Conservation (phyloP, 2,888 invertebrate genomes). For the Schrankia costaestrigalis region DNA sequence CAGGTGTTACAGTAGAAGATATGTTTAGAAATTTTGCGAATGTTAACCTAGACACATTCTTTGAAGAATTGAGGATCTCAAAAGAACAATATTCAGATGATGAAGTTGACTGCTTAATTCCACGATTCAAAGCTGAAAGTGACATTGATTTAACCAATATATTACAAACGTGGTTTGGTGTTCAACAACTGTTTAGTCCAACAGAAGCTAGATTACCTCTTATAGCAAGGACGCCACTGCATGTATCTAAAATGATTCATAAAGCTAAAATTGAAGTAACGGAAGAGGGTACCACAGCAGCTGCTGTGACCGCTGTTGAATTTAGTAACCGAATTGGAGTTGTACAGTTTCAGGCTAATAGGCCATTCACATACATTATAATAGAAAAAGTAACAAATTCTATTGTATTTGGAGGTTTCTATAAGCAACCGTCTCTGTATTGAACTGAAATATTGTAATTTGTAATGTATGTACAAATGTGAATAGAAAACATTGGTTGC, state of each 20-base stretch:
- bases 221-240: slow-evolving; percentile 74
- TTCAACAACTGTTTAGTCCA: slow-evolving; percentile 82
- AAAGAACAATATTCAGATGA: slow-evolving; percentile 79
- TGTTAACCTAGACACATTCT: slow-evolving; percentile 69
- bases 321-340: slow-evolving; percentile 77
- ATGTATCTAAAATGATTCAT: slow-evolving; percentile 83
- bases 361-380: slow-evolving; percentile 85
- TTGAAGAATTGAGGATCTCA: slow-evolving; percentile 71
- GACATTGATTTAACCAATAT: slow-evolving; percentile 78
- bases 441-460: too few species aligned
- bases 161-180: slow-evolving; percentile 57
- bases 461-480: slow-evolving; percentile 2
- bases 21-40: slow-evolving; percentile 76
- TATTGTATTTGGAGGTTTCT: slow-evolving; percentile 69
- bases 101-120: slow-evolving; percentile 83
- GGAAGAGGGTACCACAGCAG: slow-evolving; percentile 86
- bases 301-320: slow-evolving; percentile 78
- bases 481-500: slow-evolving; percentile 3
- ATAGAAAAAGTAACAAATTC: slow-evolving; percentile 81
- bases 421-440: slow-evolving; percentile 56
- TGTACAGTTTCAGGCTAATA: slow-evolving; percentile 82
- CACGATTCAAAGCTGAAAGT: slow-evolving; percentile 82
- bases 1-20: slow-evolving; percentile 69
- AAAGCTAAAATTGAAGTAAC: slow-evolving; percentile 87
- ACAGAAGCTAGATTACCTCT: slow-evolving; percentile 48